Evolutionary conservation across 2,888 invertebrate genomes (phyloP).

Genomic region (Octodonta nipae): DNA sequence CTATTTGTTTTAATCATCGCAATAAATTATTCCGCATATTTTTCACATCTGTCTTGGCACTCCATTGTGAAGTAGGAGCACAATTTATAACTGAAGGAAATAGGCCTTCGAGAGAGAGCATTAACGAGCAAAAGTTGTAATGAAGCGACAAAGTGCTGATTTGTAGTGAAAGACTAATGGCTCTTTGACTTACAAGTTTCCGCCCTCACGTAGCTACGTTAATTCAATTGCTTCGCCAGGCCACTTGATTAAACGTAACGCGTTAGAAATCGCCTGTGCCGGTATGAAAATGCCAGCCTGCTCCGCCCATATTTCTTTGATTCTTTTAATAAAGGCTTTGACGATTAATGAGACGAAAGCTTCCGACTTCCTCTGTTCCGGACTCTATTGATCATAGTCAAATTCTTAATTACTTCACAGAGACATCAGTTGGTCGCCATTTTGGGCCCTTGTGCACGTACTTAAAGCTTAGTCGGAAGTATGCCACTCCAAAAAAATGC

Average conservation of each 20-base stretch:
- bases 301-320: slow-evolving; percentile 39
- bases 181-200: slow-evolving; percentile 32
- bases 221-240: slow-evolving; percentile 29
- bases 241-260: slow-evolving; percentile 33
- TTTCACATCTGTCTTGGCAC: slow-evolving; percentile 6
- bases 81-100: slow-evolving; percentile 9
- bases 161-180: slow-evolving; percentile 34
- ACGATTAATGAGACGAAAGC: slow-evolving; percentile 36
- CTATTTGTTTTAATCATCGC: slow-evolving; percentile 5
- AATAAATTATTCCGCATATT: slow-evolving; percentile 9
- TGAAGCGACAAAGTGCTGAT: slow-evolving; percentile 33
- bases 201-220: slow-evolving; percentile 32
- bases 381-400: slow-evolving; percentile 32
- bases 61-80: slow-evolving; percentile 7
- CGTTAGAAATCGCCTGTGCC: slow-evolving; percentile 22
- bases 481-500: too few relatives aligned
- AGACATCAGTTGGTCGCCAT: slow-evolving; percentile 13
- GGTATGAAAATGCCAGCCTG: slow-evolving; percentile 24
- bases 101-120: slow-evolving; percentile 9
- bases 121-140: slow-evolving; percentile 23
- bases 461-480: too few relatives aligned
- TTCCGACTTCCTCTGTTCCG: slow-evolving; percentile 20
- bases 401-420: slow-evolving; percentile 33
- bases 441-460: slow-evolving; percentile 9
- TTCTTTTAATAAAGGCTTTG: slow-evolving; percentile 38